Conservation (phyloP, 2,888 invertebrate species). For the Lordiphosa andalusiaca region DNA sequence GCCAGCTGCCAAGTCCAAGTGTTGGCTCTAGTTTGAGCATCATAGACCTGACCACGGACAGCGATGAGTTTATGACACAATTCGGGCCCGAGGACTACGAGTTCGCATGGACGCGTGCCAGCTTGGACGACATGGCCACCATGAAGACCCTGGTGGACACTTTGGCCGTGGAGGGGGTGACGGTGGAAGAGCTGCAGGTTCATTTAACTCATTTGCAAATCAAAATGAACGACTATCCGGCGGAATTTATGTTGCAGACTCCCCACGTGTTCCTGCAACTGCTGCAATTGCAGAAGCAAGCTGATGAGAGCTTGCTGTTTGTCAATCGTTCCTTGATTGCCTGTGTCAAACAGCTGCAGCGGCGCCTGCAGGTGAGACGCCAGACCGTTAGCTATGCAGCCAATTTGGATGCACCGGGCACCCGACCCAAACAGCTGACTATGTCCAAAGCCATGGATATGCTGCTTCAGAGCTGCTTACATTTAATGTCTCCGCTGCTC, state of each 20-base stretch:
- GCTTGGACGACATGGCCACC: slow-evolving; percentile 65
- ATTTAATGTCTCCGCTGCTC: slow-evolving; percentile 33
- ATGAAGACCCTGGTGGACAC: slow-evolving; percentile 65
- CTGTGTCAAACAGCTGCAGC: slow-evolving; percentile 53
- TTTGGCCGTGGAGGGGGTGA: slow-evolving; percentile 36
- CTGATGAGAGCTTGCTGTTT: slow-evolving; percentile 34
- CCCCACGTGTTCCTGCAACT: slow-evolving; percentile 76
- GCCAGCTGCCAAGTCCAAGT: not conserved
- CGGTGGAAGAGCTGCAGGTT: slow-evolving; percentile 53
- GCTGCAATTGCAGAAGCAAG: slow-evolving; percentile 51
- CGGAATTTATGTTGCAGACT: slow-evolving; percentile 77
- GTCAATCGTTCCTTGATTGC: slow-evolving; percentile 52
- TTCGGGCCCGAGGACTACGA: slow-evolving; percentile 60
- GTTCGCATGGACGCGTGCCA: slow-evolving; percentile 70
- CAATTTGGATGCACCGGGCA: slow-evolving; percentile 6
- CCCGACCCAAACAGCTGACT: slow-evolving; percentile 40
- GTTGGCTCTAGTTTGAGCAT: not conserved
- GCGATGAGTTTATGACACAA: not conserved
- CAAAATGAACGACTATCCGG: slow-evolving; percentile 77
- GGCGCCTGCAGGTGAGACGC: slow-evolving; percentile 48
- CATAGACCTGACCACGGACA: not conserved
- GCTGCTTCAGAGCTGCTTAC: slow-evolving; percentile 52
- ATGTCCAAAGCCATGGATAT: slow-evolving; percentile 49
- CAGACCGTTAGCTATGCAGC: slow-evolving; percentile 41
- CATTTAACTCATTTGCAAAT: slow-evolving; percentile 67